Evolutionary conservation across 2,888 invertebrate genomes (phyloP).

Genomic region (Harmothoe impar): DNA sequence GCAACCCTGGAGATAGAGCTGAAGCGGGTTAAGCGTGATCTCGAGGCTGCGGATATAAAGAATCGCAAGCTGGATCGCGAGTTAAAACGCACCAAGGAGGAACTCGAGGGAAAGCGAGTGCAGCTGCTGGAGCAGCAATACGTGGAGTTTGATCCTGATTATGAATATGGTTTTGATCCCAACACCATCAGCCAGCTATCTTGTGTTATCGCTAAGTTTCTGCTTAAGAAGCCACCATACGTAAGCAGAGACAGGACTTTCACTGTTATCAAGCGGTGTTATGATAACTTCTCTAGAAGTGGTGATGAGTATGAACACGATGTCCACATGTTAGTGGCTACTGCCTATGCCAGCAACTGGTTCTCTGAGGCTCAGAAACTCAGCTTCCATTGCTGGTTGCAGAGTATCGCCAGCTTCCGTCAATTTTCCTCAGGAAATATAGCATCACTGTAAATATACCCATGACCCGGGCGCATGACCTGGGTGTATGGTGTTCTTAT

Average conservation of each 20-base stretch:
- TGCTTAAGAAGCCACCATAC: slow-evolving; percentile 76
- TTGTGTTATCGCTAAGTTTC: slow-evolving; percentile 75
- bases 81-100: slow-evolving; percentile 74
- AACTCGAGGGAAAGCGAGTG: slow-evolving; percentile 74
- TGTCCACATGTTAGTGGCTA: slow-evolving; percentile 81
- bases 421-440: slow-evolving; percentile 4
- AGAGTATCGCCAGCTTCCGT: slow-evolving; percentile 67
- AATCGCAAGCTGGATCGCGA: slow-evolving; percentile 77
- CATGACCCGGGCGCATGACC: no score
- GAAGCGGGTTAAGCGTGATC: slow-evolving; percentile 75
- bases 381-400: slow-evolving; percentile 78
- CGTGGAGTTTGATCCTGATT: slow-evolving; percentile 76
- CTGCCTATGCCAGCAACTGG: slow-evolving; percentile 81
- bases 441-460: no score
- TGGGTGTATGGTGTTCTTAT: no score
- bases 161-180: slow-evolving; percentile 77
- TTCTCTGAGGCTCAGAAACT: slow-evolving; percentile 76
- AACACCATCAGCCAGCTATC: slow-evolving; percentile 77
- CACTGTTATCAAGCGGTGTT: slow-evolving; percentile 76
- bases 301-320: slow-evolving; percentile 75
- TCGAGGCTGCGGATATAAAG: slow-evolving; percentile 77
- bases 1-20: slow-evolving; percentile 77
- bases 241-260: slow-evolving; percentile 77
- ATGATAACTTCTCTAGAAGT: slow-evolving; percentile 76
- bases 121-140: slow-evolving; percentile 74